Conservation (phyloP, 2,888 invertebrate species). For the Lomographa bimaculata region DNA sequence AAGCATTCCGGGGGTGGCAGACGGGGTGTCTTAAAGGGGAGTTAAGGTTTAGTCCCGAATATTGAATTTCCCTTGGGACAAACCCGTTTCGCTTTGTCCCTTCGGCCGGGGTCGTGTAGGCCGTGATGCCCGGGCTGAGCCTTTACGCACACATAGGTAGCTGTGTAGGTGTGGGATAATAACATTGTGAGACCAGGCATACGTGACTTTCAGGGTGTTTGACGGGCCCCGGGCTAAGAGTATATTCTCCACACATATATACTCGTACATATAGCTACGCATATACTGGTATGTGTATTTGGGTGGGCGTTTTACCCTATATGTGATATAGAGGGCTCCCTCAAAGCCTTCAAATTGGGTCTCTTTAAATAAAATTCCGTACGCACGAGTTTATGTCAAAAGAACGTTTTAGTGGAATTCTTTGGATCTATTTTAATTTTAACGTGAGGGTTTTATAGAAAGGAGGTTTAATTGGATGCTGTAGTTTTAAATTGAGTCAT, state of each 20-base stretch:
- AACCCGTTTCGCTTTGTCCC: conserved; percentile 84
- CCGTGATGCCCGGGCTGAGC: conserved; percentile 75
- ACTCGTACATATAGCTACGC: conserved; percentile 40
- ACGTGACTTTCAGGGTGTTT: conserved; percentile 79
- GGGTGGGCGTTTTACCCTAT: conserved; percentile 64
- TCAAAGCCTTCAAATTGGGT: conserved; percentile 78
- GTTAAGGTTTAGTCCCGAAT: conserved; percentile 85
- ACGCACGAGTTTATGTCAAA: conserved; percentile 45
- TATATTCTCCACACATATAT: conserved; percentile 52
- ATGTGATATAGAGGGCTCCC: conserved; percentile 64
- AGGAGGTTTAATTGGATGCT: not conserved
- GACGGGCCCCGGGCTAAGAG: conserved; percentile 65
- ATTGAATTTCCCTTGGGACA: conserved; percentile 85
- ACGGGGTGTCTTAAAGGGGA: conserved; percentile 81
- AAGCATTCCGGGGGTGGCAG: conserved; percentile 82
- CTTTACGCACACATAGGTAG: conserved; percentile 52
- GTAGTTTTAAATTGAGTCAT: not conserved
- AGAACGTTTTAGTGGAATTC: conserved; percentile 36
- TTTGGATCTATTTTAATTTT: conserved; percentile 29
- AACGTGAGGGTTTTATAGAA: conserved; percentile 5
- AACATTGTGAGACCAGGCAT: conserved; percentile 78
- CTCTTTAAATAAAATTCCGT: conserved; percentile 66
- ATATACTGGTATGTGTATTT: conserved; percentile 54
- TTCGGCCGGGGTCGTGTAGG: conserved; percentile 81
- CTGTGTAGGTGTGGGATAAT: conserved; percentile 77